Evolutionary conservation across 2,888 invertebrate genomes (phyloP).

Genomic region (Sclerodermus sp.): DNA sequence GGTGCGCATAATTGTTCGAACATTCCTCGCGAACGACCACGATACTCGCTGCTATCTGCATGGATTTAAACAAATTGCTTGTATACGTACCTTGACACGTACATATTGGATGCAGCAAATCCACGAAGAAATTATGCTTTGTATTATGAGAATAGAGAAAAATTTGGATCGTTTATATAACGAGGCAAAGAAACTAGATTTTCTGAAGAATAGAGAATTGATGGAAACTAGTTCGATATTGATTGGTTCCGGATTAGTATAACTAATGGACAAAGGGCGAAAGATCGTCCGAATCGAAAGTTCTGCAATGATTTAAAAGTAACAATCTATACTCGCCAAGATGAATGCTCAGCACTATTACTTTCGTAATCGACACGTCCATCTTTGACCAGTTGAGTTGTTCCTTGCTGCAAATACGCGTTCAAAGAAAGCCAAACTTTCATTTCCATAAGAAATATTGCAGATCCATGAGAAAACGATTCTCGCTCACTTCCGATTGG

Average conservation of each 20-base stretch:
- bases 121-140: no score
- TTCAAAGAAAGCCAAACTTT: no score
- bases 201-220: neutral
- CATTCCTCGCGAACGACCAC: no score
- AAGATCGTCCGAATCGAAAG: constrained; percentile 18
- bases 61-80: no score
- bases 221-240: constrained; percentile 1
- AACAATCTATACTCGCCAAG: neutral
- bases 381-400: neutral
- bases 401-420: no score
- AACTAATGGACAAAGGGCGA: constrained; percentile 6
- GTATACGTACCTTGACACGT: no score
- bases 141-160: neutral
- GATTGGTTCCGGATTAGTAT: constrained; percentile 2
- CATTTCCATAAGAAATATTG: no score
- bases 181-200: neutral
- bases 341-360: neutral
- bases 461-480: no score
- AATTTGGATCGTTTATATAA: neutral
- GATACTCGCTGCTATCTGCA: no score
- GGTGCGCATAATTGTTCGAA: no score
- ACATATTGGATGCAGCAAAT: no score
- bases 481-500: no score
- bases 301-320: constrained; percentile 12
- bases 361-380: neutral